Percentiles rank a stretch among this genome's conserved stretches.
Evolutionary conservation across 2,888 invertebrate genomes (phyloP).

Genomic region (Drosophila flavopinicola): DNA sequence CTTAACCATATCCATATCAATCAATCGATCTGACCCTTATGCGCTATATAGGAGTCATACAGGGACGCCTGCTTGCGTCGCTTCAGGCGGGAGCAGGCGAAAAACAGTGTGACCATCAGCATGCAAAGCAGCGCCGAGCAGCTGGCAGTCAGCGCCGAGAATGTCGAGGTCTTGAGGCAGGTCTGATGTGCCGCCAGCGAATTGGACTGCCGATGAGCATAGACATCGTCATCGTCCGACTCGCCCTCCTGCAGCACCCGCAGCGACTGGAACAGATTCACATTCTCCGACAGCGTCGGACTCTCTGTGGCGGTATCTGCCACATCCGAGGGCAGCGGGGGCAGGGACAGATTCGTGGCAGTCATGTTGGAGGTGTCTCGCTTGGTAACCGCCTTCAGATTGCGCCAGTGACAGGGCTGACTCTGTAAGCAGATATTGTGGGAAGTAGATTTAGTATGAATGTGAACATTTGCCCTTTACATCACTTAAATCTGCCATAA

Average conservation of each 20-base stretch:
- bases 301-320: conserved; percentile 70
- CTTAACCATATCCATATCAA: background rate
- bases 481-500: too few species aligned
- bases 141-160: conserved; percentile 89
- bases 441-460: too few species aligned
- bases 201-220: conserved; percentile 61
- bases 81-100: conserved; percentile 91
- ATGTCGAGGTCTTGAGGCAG: conserved; percentile 87
- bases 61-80: conserved; percentile 85
- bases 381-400: conserved; percentile 91
- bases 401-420: conserved; percentile 96
- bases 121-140: conserved; percentile 90
- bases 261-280: conserved; percentile 94
- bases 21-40: conserved; percentile 87
- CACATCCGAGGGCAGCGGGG: conserved; percentile 51
- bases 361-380: conserved; percentile 87
- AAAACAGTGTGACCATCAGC: conserved; percentile 89
- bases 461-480: too few species aligned
- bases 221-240: conserved; percentile 86
- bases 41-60: conserved; percentile 87
- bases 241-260: conserved; percentile 94
- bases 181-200: conserved; percentile 85
- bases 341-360: conserved; percentile 65
- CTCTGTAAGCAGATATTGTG: conserved; percentile 86
- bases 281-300: conserved; percentile 90